phyloP scores from a whole-genome alignment of 2,113 vertebrate species.

The Perca schrenkii region DNA sequence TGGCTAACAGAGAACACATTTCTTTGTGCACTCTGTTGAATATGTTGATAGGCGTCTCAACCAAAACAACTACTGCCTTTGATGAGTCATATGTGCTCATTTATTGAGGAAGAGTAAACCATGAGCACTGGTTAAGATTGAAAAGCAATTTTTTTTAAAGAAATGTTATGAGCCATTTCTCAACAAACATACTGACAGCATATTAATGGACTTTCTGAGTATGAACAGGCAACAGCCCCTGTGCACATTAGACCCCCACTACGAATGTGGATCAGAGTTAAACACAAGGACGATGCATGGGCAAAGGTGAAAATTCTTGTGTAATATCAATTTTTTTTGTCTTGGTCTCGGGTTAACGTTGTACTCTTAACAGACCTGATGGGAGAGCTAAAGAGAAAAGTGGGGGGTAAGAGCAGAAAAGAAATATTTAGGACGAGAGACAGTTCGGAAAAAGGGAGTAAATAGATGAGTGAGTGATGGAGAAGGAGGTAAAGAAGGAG shows the following conservation, averaged over 20 bases:
- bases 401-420: constrained; percentile 8
- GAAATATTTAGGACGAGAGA: constrained; percentile 6
- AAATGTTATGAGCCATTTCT: not conserved
- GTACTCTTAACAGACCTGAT: constrained; percentile 42
- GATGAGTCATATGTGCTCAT: not conserved
- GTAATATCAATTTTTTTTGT: constrained; percentile 46
- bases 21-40: too few species aligned
- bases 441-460: not conserved
- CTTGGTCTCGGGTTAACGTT: constrained; percentile 39
- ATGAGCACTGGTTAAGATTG: not conserved
- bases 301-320: constrained; percentile 66
- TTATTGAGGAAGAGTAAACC: not conserved
- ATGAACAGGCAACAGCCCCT: not conserved
- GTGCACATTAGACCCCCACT: constrained; percentile 25
- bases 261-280: constrained; percentile 25
- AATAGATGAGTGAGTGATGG: constrained; percentile 14
- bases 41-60: too few species aligned
- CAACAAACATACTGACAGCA: not conserved
- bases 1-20: too few species aligned
- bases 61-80: too few species aligned
- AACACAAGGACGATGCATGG: constrained; percentile 42
- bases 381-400: constrained; percentile 37
- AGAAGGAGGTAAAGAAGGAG: constrained; percentile 8
- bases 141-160: not conserved
- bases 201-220: constrained; percentile 4